Conservation (phyloP, 2,113 vertebrate genomes). For the Microcebus tavaratra region DNA sequence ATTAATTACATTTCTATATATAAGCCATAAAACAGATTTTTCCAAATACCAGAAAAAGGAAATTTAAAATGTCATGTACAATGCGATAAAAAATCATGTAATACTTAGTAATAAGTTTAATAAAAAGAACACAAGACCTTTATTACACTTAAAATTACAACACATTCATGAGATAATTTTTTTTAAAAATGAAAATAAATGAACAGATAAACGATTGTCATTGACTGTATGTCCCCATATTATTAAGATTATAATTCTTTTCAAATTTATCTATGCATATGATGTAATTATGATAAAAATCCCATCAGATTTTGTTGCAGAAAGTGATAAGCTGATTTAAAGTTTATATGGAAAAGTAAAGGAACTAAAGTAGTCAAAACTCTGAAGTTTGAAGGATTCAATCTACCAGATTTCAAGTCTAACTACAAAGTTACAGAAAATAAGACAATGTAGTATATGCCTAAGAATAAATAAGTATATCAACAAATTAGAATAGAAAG, state of each 20-base stretch:
- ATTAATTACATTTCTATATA: neutral
- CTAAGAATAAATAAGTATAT: neutral
- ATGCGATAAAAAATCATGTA: neutral
- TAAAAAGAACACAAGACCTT: neutral
- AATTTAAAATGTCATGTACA: neutral
- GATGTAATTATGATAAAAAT: neutral
- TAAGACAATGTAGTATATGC: neutral
- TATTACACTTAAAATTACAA: neutral
- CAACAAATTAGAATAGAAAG: neutral
- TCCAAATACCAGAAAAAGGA: neutral
- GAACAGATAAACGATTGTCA: neutral
- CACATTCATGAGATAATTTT: neutral
- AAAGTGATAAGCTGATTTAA: neutral
- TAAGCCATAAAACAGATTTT: neutral
- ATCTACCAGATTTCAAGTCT: neutral
- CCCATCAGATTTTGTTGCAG: neutral
- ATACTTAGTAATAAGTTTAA: neutral
- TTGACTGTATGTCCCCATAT: neutral
- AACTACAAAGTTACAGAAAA: neutral
- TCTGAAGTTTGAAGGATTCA: neutral
- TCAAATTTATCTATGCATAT: neutral
- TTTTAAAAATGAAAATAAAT: neutral
- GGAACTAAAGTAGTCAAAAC: neutral
- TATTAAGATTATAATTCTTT: neutral
- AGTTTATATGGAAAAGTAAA: neutral